Evolutionary conservation across 1,140 invertebrate genomes (phyloP), one percentile per base, ranked within the genome.

Genomic region (Aphelenchoides fujianensis): DNA sequence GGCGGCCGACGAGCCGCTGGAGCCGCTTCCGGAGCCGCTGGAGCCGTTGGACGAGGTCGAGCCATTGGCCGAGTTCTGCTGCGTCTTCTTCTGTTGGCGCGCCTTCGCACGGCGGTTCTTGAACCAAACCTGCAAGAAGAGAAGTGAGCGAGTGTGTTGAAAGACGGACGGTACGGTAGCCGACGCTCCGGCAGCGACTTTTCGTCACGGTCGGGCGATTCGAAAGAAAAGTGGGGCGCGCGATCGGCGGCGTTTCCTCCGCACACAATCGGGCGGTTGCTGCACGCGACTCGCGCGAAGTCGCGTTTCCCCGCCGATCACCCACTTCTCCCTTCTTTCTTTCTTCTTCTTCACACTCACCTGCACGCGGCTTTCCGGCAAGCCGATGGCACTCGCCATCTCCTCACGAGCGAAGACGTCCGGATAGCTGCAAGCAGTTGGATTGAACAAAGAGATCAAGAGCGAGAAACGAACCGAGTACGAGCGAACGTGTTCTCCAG

Each of bases 381-480:
- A 87, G 86, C 93, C 95, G 80, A 98, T 98, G 86, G 97, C 97
- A 41, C 95, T 85, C 0, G 96, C 95, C 5, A 98, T 94, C 86
- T 98, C 96, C 82, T 98, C 96, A 57, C 96, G 88, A 94, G 97
- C 97, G 85, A 98, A 98, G 82, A 98, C 98, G 85, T 98, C 95
- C 0, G 96, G 96, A 85, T 98, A 98, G 69, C n/a, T n/a, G n/a
- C n/a, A n/a, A n/a, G n/a, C n/a, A n/a, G n/a, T n/a, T n/a, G n/a
- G n/a, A n/a, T n/a, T n/a, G n/a, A n/a, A n/a, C n/a, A n/a, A n/a
- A n/a, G n/a, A n/a, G n/a, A n/a, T n/a, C n/a, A n/a, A n/a, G n/a
- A n/a, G n/a, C n/a, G n/a, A n/a, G n/a, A n/a, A n/a, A n/a, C n/a
- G n/a, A n/a, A n/a, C n/a, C 94, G 88, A 0, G 94, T 98, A 87